Percentiles rank a stretch among this genome's conserved stretches.
Evolutionary conservation across 2,888 invertebrate species (phyloP).

Genomic region (Germaria angustata): DNA sequence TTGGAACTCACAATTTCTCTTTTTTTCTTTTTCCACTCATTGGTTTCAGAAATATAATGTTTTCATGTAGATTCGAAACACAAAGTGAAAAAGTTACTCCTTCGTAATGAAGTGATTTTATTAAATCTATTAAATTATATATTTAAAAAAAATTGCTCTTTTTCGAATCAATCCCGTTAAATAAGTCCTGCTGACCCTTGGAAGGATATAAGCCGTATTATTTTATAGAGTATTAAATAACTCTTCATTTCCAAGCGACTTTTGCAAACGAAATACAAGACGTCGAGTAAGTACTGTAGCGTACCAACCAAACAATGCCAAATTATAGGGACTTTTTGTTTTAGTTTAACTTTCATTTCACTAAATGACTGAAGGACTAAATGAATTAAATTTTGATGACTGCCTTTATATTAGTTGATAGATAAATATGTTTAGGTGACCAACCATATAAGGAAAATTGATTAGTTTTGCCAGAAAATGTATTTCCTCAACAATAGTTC

Average conservation of each 20-base stretch:
- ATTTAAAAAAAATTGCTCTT: no score
- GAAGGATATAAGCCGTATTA: no score
- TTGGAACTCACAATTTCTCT: no score
- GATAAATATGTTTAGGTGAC: slow-evolving; percentile 17
- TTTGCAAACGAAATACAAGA: background rate
- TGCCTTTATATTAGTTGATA: background rate
- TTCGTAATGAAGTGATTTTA: no score
- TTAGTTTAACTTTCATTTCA: slow-evolving; percentile 24
- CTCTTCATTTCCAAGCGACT: background rate
- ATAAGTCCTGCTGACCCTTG: no score
- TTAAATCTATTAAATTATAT: no score
- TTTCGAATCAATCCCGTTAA: no score
- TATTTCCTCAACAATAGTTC: slow-evolving; percentile 6
- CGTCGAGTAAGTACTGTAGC: background rate
- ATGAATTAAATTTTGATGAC: slow-evolving; percentile 10
- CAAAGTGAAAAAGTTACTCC: no score
- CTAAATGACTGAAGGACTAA: slow-evolving; percentile 11
- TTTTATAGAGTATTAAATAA: no score
- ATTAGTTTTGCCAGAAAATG: slow-evolving; percentile 48
- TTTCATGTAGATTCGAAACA: no score
- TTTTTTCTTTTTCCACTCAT: no score
- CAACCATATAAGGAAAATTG: slow-evolving; percentile 41
- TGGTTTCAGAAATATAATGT: no score
- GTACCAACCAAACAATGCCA: slow-evolving; percentile 4
- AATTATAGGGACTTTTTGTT: slow-evolving; percentile 42